Percentiles rank a stretch among this genome's conserved stretches.
These are phyloP conservation scores for Pterocles orientalis DNA, from an alignment of 2,113 vertebrate species.

Conservation along the genomic window DNA sequence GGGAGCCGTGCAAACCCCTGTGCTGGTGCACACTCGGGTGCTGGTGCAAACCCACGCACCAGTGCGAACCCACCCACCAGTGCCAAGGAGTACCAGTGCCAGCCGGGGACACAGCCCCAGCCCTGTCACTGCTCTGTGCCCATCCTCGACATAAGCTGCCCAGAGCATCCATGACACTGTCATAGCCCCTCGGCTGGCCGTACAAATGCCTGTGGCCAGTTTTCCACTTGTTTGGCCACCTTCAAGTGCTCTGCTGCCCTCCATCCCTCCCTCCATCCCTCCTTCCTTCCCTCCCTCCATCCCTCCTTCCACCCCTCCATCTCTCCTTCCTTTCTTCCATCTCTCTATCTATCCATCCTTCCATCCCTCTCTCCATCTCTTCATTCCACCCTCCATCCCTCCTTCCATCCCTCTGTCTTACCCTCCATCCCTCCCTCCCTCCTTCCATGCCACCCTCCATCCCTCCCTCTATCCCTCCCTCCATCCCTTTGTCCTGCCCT, in stretches of 20 bases:
- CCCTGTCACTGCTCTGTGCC: rapidly evolving
- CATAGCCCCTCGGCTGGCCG: rapidly evolving
- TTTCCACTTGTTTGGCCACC: rapidly evolving
- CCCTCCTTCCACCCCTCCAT: background rate
- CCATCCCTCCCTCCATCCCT: background rate
- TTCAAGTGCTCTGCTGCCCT: background rate
- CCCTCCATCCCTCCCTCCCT: too few relatives aligned
- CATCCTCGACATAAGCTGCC: rapidly evolving
- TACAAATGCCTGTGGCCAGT: rapidly evolving
- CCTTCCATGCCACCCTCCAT: background rate
- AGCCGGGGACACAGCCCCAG: background rate
- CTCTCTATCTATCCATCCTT: background rate
- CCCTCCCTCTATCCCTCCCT: background rate
- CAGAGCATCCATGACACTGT: rapidly evolving
- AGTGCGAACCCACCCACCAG: background rate
- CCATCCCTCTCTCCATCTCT: background rate
- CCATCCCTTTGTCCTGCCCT: too few relatives aligned
- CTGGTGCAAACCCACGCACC: background rate
- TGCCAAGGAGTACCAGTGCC: background rate
- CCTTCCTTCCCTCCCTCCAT: background rate
- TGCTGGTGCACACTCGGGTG: background rate
- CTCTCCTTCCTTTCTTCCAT: background rate
- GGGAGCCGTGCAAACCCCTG: background rate
- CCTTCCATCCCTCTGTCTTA: background rate
- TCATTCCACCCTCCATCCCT: background rate